These are phyloP conservation scores for mouse (Mus musculus) DNA, from an alignment of 2,113 vertebrate species.

Conservation along the genomic window GRCm39 chr3:150063001-150063500, in stretches of 20 bases:
- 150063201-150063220: background rate
- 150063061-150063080: background rate
- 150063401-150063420: background rate
- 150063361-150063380: background rate
- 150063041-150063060: background rate
- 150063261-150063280: background rate
- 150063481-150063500: background rate
- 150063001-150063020: background rate
- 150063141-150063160: background rate
- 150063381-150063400: background rate
- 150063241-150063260: background rate
- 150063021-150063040: too few relatives aligned
- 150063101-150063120: too few relatives aligned
- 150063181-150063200: background rate
- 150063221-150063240: background rate
- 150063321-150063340: background rate
- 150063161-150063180: background rate
- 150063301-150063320: background rate
- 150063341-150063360: background rate
- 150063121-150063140: background rate
- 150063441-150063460: background rate
- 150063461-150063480: background rate
- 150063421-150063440: background rate
- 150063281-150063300: background rate
- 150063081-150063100: background rate